A percentile compares a stretch with the other conserved stretches of the same genome.
These are phyloP conservation scores for Eumacrocentrus americanus DNA, from an alignment of 2,888 invertebrate genomes.

Conservation along the genomic window DNA sequence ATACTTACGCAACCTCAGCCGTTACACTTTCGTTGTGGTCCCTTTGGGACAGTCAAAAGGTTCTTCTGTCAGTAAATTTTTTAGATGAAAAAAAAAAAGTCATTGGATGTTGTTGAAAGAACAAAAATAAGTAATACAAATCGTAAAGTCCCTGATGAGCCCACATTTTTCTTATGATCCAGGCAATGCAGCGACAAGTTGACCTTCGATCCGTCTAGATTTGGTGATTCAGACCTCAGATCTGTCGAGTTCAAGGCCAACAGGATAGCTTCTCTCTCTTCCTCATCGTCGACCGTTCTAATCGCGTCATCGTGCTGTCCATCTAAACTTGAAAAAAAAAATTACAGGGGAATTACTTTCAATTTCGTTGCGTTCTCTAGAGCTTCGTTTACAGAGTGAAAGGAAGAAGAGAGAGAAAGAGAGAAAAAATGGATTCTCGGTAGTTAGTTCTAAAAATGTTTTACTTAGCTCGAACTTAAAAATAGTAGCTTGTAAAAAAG, in stretches of 20 bases:
- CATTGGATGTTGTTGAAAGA: background rate
- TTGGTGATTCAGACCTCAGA: conserved; percentile 20
- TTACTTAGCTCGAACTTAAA: conserved; percentile 51
- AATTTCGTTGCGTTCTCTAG: conserved; percentile 15
- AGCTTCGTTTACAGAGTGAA: background rate
- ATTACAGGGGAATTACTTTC: conserved; percentile 23
- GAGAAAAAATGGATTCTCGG: conserved; percentile 39
- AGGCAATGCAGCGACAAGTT: conserved; percentile 16
- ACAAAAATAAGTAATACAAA: background rate
- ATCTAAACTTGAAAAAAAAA: conserved; percentile 17
- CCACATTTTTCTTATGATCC: conserved; percentile 1
- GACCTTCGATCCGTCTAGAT: conserved; percentile 12
- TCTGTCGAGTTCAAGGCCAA: conserved; percentile 37
- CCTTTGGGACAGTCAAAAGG: background rate
- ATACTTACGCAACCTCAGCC: conserved; percentile 14
- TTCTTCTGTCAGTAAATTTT: too few species aligned
- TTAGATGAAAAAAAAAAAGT: background rate
- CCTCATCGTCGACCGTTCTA: background rate
- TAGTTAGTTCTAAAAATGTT: conserved; percentile 56
- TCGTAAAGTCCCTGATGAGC: background rate
- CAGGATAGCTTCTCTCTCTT: conserved; percentile 31
- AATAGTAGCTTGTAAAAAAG: conserved; percentile 50
- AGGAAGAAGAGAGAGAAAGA: background rate
- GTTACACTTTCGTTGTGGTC: conserved; percentile 3
- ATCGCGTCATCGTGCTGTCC: conserved; percentile 8